Evolutionary conservation across 2,888 invertebrate species (phyloP), one percentile per base, ranked within the genome.

Genomic region (Sminthurides aquaticus): DNA sequence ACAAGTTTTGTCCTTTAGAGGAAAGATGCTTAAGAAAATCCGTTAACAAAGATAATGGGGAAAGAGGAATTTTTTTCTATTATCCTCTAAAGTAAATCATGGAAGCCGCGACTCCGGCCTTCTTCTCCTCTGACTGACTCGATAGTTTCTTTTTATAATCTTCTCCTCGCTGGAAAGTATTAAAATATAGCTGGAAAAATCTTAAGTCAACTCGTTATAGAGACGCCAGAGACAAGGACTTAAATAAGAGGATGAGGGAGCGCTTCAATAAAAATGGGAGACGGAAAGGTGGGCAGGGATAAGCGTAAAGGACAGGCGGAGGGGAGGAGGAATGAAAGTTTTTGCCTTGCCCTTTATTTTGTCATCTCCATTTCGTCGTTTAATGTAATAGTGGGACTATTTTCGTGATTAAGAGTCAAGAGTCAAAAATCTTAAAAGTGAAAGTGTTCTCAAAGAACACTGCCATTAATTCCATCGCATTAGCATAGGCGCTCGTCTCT

Each of bases 361-460:
- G 52, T 52, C 52, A 52, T 52, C 18, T 54, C 26, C 28, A 26
- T 27, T 56, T n/a, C 8, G 18, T 11, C 57, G 26, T 26, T 27
- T 8, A 54, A 26, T 54, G 43, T 60, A 59, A 59, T 60, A 56
- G 64, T 25, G 27, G 26, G 52, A 58, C 57, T 61, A 67, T 69
- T 71, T 68, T 67, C 66, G 67, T 71, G 69, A 71, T 71, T 71
- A 71, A 71, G 71, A 68, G 68, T 67, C 68, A 63, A n/a, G 65
- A 60, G 48, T 52, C 61, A 54, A 65, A 43, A 64, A 64, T 56
- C 56, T 61, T 61, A 58, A 65, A 64, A 60, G 60, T 60, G 56
- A 58, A 60, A 60, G 60, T 61, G 65, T 62, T 66, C 55, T 67
- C 34, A 64, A 63, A 58, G 64, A 62, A 59, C 62, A 63, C 34